A percentile compares a stretch with the other conserved stretches of the same genome.
Conservation (phyloP, 2,888 invertebrate genomes). For the Notodonta ziczac region DNA sequence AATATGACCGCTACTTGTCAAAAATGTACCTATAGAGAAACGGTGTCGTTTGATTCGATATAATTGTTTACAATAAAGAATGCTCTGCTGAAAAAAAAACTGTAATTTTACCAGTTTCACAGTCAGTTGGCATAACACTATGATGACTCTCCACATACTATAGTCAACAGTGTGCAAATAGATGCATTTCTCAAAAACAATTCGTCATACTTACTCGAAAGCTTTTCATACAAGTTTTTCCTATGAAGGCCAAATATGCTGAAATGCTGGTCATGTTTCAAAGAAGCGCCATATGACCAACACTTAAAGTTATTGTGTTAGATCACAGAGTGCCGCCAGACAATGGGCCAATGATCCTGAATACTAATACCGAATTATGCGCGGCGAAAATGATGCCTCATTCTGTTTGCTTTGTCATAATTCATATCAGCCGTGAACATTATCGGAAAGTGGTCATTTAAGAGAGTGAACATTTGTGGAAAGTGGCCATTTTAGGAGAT, state of each 20-base stretch:
- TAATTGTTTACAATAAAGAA: too few species aligned
- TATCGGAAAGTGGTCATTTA: too few species aligned
- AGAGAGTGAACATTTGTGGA: too few species aligned
- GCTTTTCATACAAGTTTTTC: background rate
- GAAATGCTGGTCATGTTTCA: constrained; percentile 12
- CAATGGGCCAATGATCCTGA: constrained; percentile 21
- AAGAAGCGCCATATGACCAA: constrained; percentile 18
- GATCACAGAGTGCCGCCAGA: constrained; percentile 30
- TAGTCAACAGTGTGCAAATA: too few species aligned
- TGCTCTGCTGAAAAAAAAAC: too few species aligned
- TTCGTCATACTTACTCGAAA: background rate
- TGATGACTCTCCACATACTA: too few species aligned
- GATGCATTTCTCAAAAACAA: background rate
- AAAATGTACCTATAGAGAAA: too few species aligned
- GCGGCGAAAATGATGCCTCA: constrained; percentile 6
- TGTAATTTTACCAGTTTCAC: too few species aligned
- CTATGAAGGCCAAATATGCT: constrained; percentile 11
- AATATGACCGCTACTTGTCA: too few species aligned
- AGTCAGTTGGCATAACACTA: too few species aligned
- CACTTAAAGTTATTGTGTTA: constrained; percentile 21
- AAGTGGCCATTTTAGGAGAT: too few species aligned
- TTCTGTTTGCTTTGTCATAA: background rate
- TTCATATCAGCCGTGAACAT: background rate
- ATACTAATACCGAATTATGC: constrained; percentile 22
- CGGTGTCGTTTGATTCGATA: too few species aligned